Percentiles rank a stretch among this genome's conserved stretches.
phyloP scores from a whole-genome alignment of 2,888 invertebrate species.

The Andricus quercusramuli region DNA sequence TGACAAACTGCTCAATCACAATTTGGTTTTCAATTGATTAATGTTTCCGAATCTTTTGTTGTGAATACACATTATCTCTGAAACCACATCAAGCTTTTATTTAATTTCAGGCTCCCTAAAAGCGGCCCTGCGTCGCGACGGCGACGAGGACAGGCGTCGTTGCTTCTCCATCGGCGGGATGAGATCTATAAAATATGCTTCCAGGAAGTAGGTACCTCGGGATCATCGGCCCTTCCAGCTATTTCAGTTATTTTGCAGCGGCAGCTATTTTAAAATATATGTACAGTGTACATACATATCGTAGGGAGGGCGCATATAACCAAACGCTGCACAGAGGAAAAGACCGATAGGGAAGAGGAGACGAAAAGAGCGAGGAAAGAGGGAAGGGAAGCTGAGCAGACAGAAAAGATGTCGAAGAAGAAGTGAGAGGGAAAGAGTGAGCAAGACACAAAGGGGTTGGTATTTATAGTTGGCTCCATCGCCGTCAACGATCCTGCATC shows the following conservation, averaged over 20 bases:
- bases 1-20: not conserved
- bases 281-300: conserved; percentile 28
- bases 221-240: conserved; percentile 40
- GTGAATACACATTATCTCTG: not conserved
- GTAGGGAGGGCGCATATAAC: conserved; percentile 27
- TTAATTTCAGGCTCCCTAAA: not conserved
- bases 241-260: conserved; percentile 40
- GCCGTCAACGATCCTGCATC: conserved; percentile 29
- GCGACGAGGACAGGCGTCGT: conserved; percentile 37
- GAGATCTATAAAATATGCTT: conserved; percentile 39
- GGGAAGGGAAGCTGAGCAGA: conserved; percentile 36
- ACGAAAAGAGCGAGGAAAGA: conserved; percentile 12
- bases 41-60: not conserved
- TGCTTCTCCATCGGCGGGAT: conserved; percentile 25
- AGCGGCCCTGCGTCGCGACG: conserved; percentile 37
- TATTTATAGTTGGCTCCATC: conserved; percentile 32
- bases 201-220: conserved; percentile 41
- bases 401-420: conserved; percentile 40
- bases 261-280: conserved; percentile 41
- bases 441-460: conserved; percentile 38
- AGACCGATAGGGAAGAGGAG: conserved; percentile 30
- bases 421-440: conserved; percentile 31
- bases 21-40: not conserved
- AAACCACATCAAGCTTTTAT: not conserved
- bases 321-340: conserved; percentile 31